phyloP scores from a whole-genome alignment of 2,888 invertebrate genomes.

The Neria commutata region DNA sequence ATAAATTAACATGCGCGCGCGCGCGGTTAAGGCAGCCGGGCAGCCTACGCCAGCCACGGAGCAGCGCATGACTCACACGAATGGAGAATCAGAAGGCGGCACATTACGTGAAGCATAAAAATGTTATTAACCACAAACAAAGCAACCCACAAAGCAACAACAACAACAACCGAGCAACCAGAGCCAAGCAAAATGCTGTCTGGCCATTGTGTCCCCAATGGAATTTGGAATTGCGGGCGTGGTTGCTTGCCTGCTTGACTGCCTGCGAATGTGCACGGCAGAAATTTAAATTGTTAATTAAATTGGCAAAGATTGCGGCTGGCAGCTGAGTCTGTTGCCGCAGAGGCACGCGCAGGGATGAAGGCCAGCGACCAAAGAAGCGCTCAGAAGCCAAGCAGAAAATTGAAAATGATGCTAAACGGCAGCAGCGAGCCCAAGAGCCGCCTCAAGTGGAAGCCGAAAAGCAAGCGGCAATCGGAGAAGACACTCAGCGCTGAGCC shows the following conservation, averaged over 20 bases:
- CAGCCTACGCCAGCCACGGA: too few species aligned
- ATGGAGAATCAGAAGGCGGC: not conserved
- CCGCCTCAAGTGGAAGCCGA: not conserved
- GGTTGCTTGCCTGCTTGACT: not conserved
- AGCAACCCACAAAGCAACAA: too few species aligned
- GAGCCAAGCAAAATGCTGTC: not conserved
- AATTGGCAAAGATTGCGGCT: not conserved
- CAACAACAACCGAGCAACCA: too few species aligned
- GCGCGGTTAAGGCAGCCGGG: too few species aligned
- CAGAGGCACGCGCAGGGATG: not conserved
- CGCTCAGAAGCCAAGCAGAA: too few species aligned
- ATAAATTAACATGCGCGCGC: not conserved
- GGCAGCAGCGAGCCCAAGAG: too few species aligned
- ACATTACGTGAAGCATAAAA: not conserved
- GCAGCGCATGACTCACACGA: conserved; percentile 2
- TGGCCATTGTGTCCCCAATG: not conserved
- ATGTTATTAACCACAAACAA: not conserved
- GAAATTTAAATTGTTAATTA: conserved; percentile 6
- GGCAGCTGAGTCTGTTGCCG: not conserved
- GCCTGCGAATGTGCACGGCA: not conserved
- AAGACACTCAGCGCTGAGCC: not conserved
- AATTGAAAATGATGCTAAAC: not conserved
- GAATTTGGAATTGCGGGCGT: not conserved
- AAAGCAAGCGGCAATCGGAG: not conserved
- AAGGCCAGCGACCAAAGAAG: too few species aligned